phyloP scores from a whole-genome alignment of 2,113 vertebrate genomes.

The Eupsittula cactorum region DNA sequence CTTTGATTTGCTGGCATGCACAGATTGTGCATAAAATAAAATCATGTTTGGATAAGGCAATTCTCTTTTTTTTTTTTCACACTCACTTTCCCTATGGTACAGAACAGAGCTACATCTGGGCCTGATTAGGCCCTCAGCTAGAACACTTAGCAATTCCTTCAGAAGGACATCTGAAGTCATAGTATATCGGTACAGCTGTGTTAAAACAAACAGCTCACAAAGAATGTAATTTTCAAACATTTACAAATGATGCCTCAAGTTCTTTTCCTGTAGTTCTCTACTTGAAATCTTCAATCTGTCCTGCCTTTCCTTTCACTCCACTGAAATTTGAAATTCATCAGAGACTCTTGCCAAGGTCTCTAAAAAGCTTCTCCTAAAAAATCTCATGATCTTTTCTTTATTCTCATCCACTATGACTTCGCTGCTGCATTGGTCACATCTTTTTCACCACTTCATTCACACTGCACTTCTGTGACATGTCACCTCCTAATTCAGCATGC shows the following conservation, averaged over 20 bases:
- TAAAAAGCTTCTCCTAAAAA: conserved; percentile 26
- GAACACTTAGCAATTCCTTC: conserved; percentile 24
- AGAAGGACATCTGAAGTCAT: conserved; percentile 47
- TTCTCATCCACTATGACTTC: neutral
- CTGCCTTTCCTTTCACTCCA: conserved; percentile 6
- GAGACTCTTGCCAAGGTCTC: neutral
- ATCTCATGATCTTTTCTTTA: neutral
- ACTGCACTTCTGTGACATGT: neutral
- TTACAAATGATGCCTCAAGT: conserved; percentile 56
- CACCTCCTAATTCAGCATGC: neutral
- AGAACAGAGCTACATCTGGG: neutral
- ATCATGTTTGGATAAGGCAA: neutral
- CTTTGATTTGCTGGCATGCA: neutral
- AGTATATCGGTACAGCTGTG: conserved; percentile 59
- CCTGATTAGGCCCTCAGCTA: neutral
- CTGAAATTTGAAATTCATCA: neutral
- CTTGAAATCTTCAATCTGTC: conserved; percentile 63
- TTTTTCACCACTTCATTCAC: conserved; percentile 3
- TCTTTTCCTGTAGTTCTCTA: conserved; percentile 55
- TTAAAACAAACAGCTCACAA: conserved; percentile 67
- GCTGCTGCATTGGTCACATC: neutral
- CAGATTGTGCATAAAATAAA: neutral
- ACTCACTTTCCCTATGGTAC: neutral
- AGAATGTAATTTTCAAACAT: conserved; percentile 69
- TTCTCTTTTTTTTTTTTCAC: neutral